phyloP scores from a whole-genome alignment of 2,113 vertebrate genomes.

The Pollimyrus isidori region DNA sequence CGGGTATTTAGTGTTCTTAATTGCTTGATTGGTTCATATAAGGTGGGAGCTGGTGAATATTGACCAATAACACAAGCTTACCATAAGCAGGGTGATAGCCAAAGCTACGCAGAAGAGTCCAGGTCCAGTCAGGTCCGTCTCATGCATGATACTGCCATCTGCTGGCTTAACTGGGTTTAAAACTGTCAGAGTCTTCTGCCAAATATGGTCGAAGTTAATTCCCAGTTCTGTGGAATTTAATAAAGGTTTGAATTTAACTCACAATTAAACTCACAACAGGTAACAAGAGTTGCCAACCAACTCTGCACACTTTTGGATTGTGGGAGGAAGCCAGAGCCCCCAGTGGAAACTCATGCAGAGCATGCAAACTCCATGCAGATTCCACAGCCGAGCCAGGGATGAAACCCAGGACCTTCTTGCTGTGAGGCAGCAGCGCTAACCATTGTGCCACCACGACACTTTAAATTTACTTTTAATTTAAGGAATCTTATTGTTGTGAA shows the following conservation, averaged over 20 bases:
- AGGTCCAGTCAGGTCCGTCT: conserved; percentile 68
- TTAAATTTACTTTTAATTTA: not conserved
- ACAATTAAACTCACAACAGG: not conserved
- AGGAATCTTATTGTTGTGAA: not conserved
- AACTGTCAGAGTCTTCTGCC: conserved; percentile 74
- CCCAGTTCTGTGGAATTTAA: conserved; percentile 61
- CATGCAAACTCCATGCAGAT: too few relatives aligned
- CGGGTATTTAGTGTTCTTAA: not conserved
- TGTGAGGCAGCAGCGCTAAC: too few relatives aligned
- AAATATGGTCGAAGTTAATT: conserved; percentile 72
- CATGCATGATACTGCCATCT: conserved; percentile 76
- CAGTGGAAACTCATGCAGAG: too few relatives aligned
- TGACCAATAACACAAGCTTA: conserved; percentile 57
- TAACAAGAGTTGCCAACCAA: too few relatives aligned
- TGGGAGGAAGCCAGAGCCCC: too few relatives aligned
- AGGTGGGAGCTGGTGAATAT: not conserved
- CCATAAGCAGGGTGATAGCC: conserved; percentile 43
- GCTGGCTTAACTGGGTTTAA: conserved; percentile 69
- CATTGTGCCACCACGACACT: too few relatives aligned
- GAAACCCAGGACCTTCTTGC: too few relatives aligned
- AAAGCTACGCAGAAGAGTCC: conserved; percentile 63
- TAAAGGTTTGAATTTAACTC: not conserved
- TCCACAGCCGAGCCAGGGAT: too few relatives aligned
- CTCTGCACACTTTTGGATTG: too few relatives aligned
- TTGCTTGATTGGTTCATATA: not conserved